Base-by-base conservation (phyloP, 1,140 invertebrate species). In the Bacillus rossius region DNA sequence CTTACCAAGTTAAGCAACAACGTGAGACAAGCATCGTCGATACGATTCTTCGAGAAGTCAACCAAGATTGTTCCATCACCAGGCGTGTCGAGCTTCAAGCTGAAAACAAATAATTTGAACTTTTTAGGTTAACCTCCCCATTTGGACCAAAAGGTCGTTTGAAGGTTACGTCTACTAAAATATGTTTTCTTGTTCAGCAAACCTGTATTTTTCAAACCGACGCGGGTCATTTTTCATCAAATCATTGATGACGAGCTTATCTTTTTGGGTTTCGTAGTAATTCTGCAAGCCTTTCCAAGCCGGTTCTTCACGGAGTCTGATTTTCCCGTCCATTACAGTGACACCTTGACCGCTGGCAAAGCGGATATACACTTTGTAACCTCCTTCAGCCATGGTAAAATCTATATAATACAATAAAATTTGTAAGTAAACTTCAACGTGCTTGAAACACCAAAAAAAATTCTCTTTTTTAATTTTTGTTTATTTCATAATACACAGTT, bases 1-100 rank as follows among this genome's bases (percentile, higher is more conserved):
- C 74, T 73, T 78, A 88, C 87, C 79, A 99, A 75, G 43, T 91
- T 78, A 48, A 98, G 74, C 4, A 99, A 79, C 8, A 91, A 68
- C 3, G 78, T 69, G 62, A 96, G 78, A 1, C 86, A 82, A 63
- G 89, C 84, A 17, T 89, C 83, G 69, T 92, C 86, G 52, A 99
- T 81, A 16, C 94, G 79, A 76, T 99, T 99, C 76, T 99, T 99
- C 10, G 96, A 99, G 75, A 89, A 99, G 78, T 99, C 97, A 60
- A 94, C 66, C 22, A 99, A 78, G 69, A 99, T 91, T 2, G 89
- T 83, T 17, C 92, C 92, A 82, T 94, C 91, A 58, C 85, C 78
- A 29, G 89, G 88, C 7, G 91, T 93, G 13, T 77, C 64, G 22
- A 96, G 65, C 40, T 75, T 81, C 40, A 91, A 73, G 72, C 92